Evolutionary conservation across 2,888 invertebrate species (phyloP), one percentile per base, ranked within the genome.

Genomic region (Gryllus longicercus): DNA sequence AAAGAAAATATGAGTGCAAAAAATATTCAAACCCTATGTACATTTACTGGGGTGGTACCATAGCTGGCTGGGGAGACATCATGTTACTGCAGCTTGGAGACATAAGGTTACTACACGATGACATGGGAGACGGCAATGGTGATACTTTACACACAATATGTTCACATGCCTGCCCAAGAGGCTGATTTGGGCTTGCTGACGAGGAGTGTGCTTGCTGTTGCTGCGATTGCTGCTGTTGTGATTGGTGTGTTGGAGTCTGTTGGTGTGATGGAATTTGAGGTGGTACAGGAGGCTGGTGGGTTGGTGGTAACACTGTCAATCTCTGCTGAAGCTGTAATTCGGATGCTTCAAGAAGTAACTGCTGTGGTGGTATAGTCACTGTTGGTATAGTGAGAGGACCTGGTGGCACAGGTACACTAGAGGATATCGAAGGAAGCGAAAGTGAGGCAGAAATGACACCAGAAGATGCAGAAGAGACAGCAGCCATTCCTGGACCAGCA

Each of bases 131-230:
- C 10, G 79, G 76, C 25, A 81, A n/a, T 11, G 82, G 82, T 5
- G 82, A 82, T 51, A 82, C 82, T 76, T 79, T 80, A 50, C 82
- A 82, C n/a, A 82, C 80, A n/a, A 82, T 81, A 18, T 81, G 81
- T 75, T 82, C 82, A 77, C 80, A 81, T 16, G 77, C 50, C 38
- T 50, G n/a, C 51, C 50, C 23, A 75, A 50, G 12, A 74, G 49
- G 38, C 78, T 76, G 49, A 50, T 74, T 14, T 21, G 51, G 23
- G 21, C 49, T 76, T 21, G 76, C 49, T 16, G 77, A 38, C 11
- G 77, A 50, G 25, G 77, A 25, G 12, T 23, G 23, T n/a, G 49
- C 23, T 18, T 18, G 50, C 49, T 50, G 78, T 23, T 79, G 79
- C 11, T 14, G n/a, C 11, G 11, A 5, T 74, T 74, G 74, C 74